Evolutionary conservation across 2,113 vertebrate species (phyloP).

Genomic region (Leptocoma aspasia): DNA sequence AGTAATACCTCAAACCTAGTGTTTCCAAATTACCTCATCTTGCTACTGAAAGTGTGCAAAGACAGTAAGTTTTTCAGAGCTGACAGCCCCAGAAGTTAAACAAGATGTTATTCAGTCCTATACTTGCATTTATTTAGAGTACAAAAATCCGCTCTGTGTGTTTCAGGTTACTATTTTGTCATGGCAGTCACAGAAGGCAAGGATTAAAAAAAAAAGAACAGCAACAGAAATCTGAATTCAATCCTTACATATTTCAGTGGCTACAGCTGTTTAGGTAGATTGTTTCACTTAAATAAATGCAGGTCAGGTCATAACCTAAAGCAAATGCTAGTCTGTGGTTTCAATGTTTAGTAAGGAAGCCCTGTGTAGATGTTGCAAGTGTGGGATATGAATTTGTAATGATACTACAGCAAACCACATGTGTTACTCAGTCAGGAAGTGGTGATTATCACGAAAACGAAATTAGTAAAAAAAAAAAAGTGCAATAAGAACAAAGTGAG

Average conservation of each 20-base stretch:
- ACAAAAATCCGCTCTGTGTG: background rate
- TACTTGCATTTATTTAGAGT: background rate
- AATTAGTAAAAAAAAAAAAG: background rate
- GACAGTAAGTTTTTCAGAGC: background rate
- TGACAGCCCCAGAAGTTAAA: background rate
- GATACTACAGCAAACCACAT: background rate
- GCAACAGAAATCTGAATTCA: background rate
- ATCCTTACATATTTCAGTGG: background rate
- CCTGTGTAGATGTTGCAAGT: background rate
- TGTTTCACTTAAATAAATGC: background rate
- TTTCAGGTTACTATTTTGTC: background rate
- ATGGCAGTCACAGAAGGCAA: background rate
- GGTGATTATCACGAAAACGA: background rate
- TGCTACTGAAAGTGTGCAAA: background rate
- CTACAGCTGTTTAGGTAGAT: background rate
- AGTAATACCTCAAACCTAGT: background rate
- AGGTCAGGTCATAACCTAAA: background rate
- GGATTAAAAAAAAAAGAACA: background rate
- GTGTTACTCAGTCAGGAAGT: background rate
- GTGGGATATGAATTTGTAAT: background rate
- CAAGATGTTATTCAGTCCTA: background rate
- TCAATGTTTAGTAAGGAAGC: background rate
- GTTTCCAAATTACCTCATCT: background rate
- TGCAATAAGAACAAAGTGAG: background rate
- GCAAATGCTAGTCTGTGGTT: background rate